These are phyloP conservation scores for Chloropsis hardwickii DNA, from an alignment of 2,113 vertebrate species.

Conservation along the genomic window DNA sequence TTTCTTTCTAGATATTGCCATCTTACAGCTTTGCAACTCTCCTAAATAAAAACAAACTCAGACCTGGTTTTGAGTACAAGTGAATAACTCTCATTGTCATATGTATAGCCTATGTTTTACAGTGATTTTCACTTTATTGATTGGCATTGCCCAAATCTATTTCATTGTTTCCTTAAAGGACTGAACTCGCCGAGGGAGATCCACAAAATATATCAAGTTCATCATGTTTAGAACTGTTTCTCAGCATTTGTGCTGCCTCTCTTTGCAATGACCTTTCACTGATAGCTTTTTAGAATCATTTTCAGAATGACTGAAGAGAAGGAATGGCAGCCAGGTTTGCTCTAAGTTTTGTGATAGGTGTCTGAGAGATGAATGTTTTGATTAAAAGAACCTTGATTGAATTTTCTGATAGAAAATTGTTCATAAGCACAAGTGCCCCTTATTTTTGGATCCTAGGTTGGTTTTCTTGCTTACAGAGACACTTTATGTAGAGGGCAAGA, in stretches of 20 bases:
- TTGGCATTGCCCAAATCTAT: slow-evolving; percentile 51
- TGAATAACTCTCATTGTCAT: slow-evolving; percentile 5
- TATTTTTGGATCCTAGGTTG: slow-evolving; percentile 14
- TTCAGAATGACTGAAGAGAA: slow-evolving; percentile 32
- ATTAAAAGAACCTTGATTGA: slow-evolving; percentile 66
- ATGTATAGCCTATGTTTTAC: slow-evolving; percentile 23
- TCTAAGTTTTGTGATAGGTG: slow-evolving; percentile 30
- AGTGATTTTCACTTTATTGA: slow-evolving; percentile 63
- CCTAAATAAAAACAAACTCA: not conserved
- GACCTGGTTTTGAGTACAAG: not conserved
- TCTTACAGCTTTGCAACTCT: not conserved
- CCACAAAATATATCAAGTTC: slow-evolving; percentile 63
- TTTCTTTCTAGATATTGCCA: not conserved
- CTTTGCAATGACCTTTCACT: slow-evolving; percentile 1
- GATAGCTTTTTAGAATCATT: not conserved
- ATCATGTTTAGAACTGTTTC: slow-evolving; percentile 59
- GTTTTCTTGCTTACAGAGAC: not conserved
- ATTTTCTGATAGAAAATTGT: slow-evolving; percentile 69
- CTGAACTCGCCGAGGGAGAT: slow-evolving; percentile 46
- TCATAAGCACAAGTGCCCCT: slow-evolving; percentile 23
- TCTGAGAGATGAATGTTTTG: slow-evolving; percentile 71
- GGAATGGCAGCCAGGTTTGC: not conserved
- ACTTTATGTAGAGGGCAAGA: not conserved
- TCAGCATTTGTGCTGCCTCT: slow-evolving; percentile 18
- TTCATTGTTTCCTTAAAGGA: slow-evolving; percentile 32